These are phyloP conservation scores for Cynopterus brachyotis DNA, from an alignment of 2,113 vertebrate species.

Conservation along the genomic window DNA sequence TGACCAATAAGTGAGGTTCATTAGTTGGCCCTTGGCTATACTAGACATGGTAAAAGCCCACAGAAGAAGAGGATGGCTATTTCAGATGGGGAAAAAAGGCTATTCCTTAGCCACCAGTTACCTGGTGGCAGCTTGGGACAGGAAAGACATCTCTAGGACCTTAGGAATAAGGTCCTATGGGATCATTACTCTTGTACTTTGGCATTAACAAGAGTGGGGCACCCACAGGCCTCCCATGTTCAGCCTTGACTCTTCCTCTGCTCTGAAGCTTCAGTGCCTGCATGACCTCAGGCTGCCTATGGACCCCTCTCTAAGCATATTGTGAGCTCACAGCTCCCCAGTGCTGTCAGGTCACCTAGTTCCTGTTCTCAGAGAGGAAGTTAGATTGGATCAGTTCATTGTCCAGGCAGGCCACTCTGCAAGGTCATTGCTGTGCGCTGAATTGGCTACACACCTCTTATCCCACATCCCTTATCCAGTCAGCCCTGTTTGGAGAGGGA, in stretches of 20 bases:
- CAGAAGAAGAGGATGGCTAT: not conserved
- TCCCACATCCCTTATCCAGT: not conserved
- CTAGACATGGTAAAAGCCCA: not conserved
- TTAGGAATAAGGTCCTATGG: not conserved
- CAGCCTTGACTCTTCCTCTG: not conserved
- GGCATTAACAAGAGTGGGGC: not conserved
- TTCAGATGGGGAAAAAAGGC: not conserved
- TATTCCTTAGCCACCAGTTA: not conserved
- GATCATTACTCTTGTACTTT: not conserved
- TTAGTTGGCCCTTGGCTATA: not conserved
- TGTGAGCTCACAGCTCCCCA: not conserved
- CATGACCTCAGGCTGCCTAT: not conserved
- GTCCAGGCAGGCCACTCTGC: not conserved
- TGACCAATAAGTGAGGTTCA: not conserved
- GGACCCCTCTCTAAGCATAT: fast-evolving
- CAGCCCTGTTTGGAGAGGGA: not conserved
- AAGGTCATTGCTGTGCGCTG: not conserved
- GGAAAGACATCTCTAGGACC: not conserved
- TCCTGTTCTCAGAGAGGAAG: not conserved
- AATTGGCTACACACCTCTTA: not conserved
- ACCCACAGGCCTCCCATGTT: not conserved
- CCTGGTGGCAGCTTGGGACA: not conserved
- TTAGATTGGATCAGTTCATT: not conserved
- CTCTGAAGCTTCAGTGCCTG: not conserved
- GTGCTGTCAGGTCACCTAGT: not conserved